Base-by-base conservation (phyloP, 2,888 invertebrate genomes). In the Diarsia dahlii region DNA sequence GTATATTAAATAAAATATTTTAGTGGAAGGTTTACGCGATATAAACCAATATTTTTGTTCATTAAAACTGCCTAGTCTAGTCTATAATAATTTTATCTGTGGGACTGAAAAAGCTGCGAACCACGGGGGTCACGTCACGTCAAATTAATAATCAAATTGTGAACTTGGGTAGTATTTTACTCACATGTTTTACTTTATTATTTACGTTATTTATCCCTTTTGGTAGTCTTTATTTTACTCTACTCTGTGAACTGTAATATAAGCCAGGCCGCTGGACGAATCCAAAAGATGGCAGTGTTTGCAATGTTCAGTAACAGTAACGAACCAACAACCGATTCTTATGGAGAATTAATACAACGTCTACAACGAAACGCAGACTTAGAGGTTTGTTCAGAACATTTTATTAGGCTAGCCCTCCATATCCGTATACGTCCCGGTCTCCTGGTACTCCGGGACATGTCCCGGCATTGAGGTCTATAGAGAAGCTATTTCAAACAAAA, bases 261-360 rank as follows among this genome's bases (percentile, higher is more conserved):
- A 46, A 73, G 46, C 56, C 18, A 2, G 48, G n/a, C 45, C 12
- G 13, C 34, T 48, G 28, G 52, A 39, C 13, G 65, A 78, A 67
- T 73, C 63, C 18, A 63, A 75, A 81, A 80, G 64, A 83, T 83
- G 83, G 85, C 83, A 69, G 60, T 71, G 1, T 84, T 83, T 81
- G 71, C 65, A 54, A 60, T 66, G 56, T 84, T 71, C 2, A 66
- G 68, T 28, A 46, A 45, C 9, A 13, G 10, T 60, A 39, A 63
- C 15, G 74, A 81, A 66, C 66, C 65, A 71, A 71, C 50, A 20
- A 6, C 62, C 5, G 23, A 65, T 46, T 68, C 81, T 0, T 84
- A 74, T 54, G 65, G 12, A 69, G 48, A n/a, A 9, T 60, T 84
- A 18, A 74, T 84, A 69, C 3, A 71, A n/a, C 73, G 68, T 28